phyloP scores from a whole-genome alignment of 2,113 vertebrate species.

The Formicarius rufipectus region DNA sequence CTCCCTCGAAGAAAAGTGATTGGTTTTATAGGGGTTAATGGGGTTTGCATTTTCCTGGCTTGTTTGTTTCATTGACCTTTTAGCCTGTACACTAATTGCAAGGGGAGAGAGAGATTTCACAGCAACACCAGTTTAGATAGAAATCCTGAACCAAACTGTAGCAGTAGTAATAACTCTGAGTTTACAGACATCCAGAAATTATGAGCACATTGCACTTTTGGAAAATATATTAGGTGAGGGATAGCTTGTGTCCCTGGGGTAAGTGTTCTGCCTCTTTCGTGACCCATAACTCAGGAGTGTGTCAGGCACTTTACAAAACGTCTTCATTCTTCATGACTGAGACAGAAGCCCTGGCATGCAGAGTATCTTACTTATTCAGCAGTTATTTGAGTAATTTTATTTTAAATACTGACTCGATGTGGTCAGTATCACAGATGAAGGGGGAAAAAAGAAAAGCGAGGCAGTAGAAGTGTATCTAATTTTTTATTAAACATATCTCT shows the following conservation, averaged over 20 bases:
- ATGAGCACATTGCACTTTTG: slow-evolving; percentile 65
- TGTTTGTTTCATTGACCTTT: slow-evolving; percentile 4
- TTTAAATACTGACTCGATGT: slow-evolving; percentile 58
- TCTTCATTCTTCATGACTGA: slow-evolving; percentile 63
- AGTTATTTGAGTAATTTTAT: slow-evolving; percentile 62
- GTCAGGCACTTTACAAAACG: slow-evolving; percentile 37
- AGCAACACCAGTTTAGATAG: background rate
- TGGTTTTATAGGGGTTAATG: background rate
- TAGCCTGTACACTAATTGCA: background rate
- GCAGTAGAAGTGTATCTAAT: slow-evolving; percentile 53
- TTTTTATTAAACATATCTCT: slow-evolving; percentile 56
- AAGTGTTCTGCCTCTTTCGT: slow-evolving; percentile 55
- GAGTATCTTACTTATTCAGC: slow-evolving; percentile 42
- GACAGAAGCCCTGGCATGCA: background rate
- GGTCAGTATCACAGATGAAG: slow-evolving; percentile 27
- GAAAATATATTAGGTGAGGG: slow-evolving; percentile 71
- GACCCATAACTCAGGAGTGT: slow-evolving; percentile 68
- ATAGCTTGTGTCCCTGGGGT: slow-evolving; percentile 69
- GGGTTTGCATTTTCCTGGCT: background rate
- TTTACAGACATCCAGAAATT: slow-evolving; percentile 71
- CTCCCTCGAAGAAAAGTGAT: background rate
- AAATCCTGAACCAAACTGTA: slow-evolving; percentile 36
- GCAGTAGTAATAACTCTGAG: slow-evolving; percentile 50
- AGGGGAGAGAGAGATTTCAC: background rate
- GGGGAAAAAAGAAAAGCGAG: background rate